These are phyloP conservation scores for Pseudococcus jackbeardsleyi DNA, from an alignment of 2,888 invertebrate genomes.

Conservation along the genomic window DNA sequence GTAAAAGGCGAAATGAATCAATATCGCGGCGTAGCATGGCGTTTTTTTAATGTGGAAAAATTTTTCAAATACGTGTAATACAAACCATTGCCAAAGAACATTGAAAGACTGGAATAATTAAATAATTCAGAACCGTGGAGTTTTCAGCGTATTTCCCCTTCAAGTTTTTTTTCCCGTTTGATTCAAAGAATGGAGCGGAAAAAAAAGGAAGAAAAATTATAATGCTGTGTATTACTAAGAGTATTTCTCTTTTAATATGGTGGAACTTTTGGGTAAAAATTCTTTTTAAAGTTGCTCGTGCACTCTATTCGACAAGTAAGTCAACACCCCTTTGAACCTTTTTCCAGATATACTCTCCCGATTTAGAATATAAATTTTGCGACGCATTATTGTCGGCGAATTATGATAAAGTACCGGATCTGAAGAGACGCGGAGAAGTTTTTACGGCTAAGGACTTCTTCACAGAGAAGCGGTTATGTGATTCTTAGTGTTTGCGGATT, in stretches of 20 bases:
- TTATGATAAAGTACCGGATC: conserved; percentile 37
- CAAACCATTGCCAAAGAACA: conserved; percentile 41
- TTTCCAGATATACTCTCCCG: conserved; percentile 14
- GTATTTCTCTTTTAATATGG: conserved; percentile 49
- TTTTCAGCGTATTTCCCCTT: conserved; percentile 35
- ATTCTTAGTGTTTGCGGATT: conserved; percentile 25
- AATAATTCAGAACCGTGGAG: conserved; percentile 44
- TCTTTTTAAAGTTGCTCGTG: conserved; percentile 33
- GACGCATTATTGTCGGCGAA: conserved; percentile 38
- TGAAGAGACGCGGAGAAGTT: conserved; percentile 14
- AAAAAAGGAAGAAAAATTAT: conserved; percentile 15
- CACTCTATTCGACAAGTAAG: conserved; percentile 24
- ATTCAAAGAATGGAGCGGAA: background rate
- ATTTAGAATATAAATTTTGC: conserved; percentile 46
- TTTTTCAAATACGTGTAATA: conserved; percentile 33
- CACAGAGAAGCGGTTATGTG: background rate
- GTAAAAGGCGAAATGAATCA: conserved; percentile 3
- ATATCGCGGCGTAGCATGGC: background rate
- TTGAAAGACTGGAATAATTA: conserved; percentile 50
- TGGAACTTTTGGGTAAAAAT: conserved; percentile 24
- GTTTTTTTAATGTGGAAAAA: conserved; percentile 10
- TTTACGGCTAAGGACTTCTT: conserved; percentile 16
- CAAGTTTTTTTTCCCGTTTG: conserved; percentile 10
- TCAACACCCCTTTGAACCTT: conserved; percentile 51
- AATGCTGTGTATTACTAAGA: conserved; percentile 25